Evolutionary conservation across 2,888 invertebrate species (phyloP).

Genomic region (Melanostoma mellinum): DNA sequence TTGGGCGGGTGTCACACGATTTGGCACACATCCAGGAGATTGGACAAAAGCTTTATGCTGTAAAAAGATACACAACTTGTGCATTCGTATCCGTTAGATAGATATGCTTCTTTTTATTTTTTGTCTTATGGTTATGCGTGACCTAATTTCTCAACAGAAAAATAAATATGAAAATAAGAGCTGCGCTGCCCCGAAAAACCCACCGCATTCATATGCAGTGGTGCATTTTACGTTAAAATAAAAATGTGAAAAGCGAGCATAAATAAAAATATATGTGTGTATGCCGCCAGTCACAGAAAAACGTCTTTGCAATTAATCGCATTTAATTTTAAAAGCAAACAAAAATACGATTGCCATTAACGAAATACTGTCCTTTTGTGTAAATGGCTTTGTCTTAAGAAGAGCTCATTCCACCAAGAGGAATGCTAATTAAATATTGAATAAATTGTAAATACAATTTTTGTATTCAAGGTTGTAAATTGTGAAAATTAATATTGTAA

Average conservation of each 20-base stretch:
- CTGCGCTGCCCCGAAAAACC: too few relatives aligned
- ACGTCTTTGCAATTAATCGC: too few relatives aligned
- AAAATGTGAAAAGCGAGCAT: too few relatives aligned
- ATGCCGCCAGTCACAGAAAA: too few relatives aligned
- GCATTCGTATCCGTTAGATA: slow-evolving; percentile 41
- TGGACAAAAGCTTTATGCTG: slow-evolving; percentile 45
- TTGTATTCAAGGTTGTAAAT: slow-evolving; percentile 49
- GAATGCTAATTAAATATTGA: neutral
- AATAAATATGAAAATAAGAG: neutral
- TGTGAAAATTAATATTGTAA: slow-evolving; percentile 30
- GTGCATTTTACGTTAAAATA: too few relatives aligned
- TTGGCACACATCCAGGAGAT: slow-evolving; percentile 57
- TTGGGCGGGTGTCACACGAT: slow-evolving; percentile 46
- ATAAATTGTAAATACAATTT: neutral
- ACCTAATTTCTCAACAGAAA: slow-evolving; percentile 37
- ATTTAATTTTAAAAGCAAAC: too few relatives aligned
- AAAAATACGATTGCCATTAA: too few relatives aligned
- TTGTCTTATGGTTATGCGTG: slow-evolving; percentile 24
- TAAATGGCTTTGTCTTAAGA: neutral
- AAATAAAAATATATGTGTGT: too few relatives aligned
- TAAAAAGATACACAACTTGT: slow-evolving; percentile 33
- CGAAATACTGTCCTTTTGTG: neutral
- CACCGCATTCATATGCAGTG: too few relatives aligned
- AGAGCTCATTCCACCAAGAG: slow-evolving; percentile 1
- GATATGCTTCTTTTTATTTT: neutral